Evolutionary conservation across 1,140 invertebrate genomes (phyloP).

Genomic region (Dolichoris vasculosae): DNA sequence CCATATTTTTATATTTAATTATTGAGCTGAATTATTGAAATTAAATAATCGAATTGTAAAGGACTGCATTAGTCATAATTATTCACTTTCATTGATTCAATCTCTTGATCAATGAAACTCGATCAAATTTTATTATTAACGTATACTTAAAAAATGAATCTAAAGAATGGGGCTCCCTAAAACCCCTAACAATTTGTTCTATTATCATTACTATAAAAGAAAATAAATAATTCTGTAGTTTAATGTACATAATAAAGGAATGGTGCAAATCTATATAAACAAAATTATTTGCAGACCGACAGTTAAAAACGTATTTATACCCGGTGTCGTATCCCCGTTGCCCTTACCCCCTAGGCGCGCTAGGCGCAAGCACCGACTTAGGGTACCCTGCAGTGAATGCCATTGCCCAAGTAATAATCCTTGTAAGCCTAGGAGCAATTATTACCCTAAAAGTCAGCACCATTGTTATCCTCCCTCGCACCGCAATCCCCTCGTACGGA

Average conservation of each 20-base stretch:
- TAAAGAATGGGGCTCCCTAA: slow-evolving; percentile 37
- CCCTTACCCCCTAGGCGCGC: slow-evolving; percentile 72
- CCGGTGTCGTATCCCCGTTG: slow-evolving; percentile 73
- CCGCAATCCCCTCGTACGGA: slow-evolving; percentile 71
- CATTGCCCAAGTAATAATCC: slow-evolving; percentile 68
- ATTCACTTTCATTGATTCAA: slow-evolving; percentile 50
- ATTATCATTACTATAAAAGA: neutral
- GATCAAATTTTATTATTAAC: neutral
- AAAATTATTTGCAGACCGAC: slow-evolving; percentile 75
- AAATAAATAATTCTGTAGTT: slow-evolving; percentile 36
- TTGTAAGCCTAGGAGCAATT: slow-evolving; percentile 55
- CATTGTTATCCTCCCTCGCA: slow-evolving; percentile 67
- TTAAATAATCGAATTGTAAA: too few relatives aligned
- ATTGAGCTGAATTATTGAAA: too few relatives aligned
- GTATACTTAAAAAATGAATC: neutral
- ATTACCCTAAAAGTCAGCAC: slow-evolving; percentile 53
- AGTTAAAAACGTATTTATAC: slow-evolving; percentile 75
- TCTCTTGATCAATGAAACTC: slow-evolving; percentile 52
- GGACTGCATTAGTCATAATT: neutral
- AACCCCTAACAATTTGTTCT: neutral
- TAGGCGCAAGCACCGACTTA: slow-evolving; percentile 75
- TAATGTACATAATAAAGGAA: slow-evolving; percentile 56
- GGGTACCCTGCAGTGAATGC: slow-evolving; percentile 74
- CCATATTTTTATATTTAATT: too few relatives aligned
- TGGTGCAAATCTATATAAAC: slow-evolving; percentile 67